phyloP scores from a whole-genome alignment of 1,140 invertebrate genomes.

The Spodoptera litura region DNA sequence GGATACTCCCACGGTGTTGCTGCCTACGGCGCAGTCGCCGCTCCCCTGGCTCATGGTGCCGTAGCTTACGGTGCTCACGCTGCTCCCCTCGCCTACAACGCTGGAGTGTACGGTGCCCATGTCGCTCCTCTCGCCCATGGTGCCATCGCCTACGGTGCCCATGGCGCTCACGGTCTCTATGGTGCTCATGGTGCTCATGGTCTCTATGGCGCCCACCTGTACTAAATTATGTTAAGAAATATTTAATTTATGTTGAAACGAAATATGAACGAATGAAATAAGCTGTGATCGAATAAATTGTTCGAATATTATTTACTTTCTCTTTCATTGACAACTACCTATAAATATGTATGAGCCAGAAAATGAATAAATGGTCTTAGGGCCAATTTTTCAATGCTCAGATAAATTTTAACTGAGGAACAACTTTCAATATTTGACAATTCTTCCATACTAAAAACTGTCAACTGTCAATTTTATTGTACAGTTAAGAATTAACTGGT shows the following conservation, averaged over 20 bases:
- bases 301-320: conserved; percentile 10
- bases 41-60: conserved; percentile 53
- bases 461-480: too few relatives aligned
- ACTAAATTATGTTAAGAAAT: conserved; percentile 25
- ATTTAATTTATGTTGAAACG: conserved; percentile 21
- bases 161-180: conserved; percentile 62
- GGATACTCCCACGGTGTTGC: conserved; percentile 45
- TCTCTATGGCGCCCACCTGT: conserved; percentile 56
- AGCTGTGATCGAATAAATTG: conserved; percentile 61
- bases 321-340: neutral
- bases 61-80: conserved; percentile 51
- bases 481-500: too few relatives aligned
- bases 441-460: too few relatives aligned
- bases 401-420: too few relatives aligned
- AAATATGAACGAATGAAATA: conserved; percentile 49
- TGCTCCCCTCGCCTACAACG: conserved; percentile 57
- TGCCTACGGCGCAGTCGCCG: conserved; percentile 54
- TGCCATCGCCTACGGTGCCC: conserved; percentile 45
- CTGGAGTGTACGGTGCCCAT: conserved; percentile 51
- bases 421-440: too few relatives aligned
- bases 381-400: too few relatives aligned
- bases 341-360: neutral
- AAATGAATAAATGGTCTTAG: too few relatives aligned
- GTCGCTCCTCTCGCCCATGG: conserved; percentile 59
- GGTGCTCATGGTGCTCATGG: conserved; percentile 60